Percentiles rank a stretch among this genome's conserved stretches.
Conservation (phyloP, 2,797 vertebrate species). For the Propithecus perrieri region DNA sequence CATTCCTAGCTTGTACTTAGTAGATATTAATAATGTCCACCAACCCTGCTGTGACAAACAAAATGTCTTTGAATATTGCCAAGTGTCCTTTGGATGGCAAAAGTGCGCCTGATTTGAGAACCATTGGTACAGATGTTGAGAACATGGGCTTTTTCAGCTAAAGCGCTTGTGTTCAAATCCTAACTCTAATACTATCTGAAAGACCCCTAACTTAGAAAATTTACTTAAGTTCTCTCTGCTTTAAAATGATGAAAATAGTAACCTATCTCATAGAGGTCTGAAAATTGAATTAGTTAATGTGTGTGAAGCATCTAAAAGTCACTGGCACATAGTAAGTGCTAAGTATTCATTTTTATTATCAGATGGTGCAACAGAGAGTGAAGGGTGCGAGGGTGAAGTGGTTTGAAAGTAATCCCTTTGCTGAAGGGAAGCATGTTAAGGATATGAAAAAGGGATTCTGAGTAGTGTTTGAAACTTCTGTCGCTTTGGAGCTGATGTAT, state of each 20-base stretch:
- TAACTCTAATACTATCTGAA: neutral
- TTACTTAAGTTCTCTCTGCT: conserved; percentile 26
- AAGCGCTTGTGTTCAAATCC: neutral
- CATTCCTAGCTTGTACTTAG: neutral
- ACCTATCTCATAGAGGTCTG: neutral
- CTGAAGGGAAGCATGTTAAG: neutral
- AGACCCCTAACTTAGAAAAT: neutral
- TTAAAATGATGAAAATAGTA: conserved; percentile 40
- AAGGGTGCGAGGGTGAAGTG: neutral
- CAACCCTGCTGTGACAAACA: neutral
- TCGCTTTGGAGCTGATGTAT: neutral
- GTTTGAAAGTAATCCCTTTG: conserved; percentile 51
- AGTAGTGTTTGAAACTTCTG: neutral
- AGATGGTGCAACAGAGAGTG: neutral
- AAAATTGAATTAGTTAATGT: conserved; percentile 22
- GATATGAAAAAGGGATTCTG: neutral
- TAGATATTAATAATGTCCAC: neutral
- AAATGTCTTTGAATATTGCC: neutral
- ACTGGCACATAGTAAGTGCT: neutral
- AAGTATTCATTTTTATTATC: conserved; percentile 10
- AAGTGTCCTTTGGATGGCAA: neutral
- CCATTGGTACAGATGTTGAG: neutral
- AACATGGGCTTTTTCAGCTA: neutral
- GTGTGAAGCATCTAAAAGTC: conserved; percentile 8
- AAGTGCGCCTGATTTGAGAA: conserved; percentile 27